Evolutionary conservation across 2,888 invertebrate species (phyloP).

Genomic region (Calliopum simillimum): DNA sequence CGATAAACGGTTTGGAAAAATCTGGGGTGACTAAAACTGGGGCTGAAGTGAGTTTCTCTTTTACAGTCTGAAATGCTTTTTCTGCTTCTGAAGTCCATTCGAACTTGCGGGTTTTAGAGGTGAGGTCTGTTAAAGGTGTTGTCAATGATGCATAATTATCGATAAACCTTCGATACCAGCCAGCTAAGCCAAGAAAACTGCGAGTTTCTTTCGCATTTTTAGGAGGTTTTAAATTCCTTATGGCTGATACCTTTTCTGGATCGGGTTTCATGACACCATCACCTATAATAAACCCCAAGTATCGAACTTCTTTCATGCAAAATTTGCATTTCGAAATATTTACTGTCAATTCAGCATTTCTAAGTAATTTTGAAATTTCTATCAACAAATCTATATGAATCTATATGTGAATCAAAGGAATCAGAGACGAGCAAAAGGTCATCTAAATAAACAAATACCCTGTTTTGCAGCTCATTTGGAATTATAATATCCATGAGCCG

Average conservation of each 20-base stretch:
- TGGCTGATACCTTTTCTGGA: slow-evolving; percentile 38
- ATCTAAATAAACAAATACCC: slow-evolving; percentile 40
- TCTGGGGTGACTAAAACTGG: slow-evolving; percentile 40
- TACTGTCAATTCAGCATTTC: slow-evolving; percentile 32
- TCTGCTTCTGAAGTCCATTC: slow-evolving; percentile 31
- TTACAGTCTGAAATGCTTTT: slow-evolving; percentile 32
- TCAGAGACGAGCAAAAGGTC: slow-evolving; percentile 37
- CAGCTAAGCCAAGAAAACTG: slow-evolving; percentile 40
- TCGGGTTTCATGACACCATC: slow-evolving; percentile 39
- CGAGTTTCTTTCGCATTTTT: slow-evolving; percentile 28
- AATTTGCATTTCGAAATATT: slow-evolving; percentile 37
- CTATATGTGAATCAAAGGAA: slow-evolving; percentile 23
- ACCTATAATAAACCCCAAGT: slow-evolving; percentile 40
- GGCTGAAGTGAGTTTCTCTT: slow-evolving; percentile 33
- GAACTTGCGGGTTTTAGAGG: slow-evolving; percentile 30
- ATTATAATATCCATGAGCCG: slow-evolving; percentile 37
- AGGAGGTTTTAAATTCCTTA: slow-evolving; percentile 26
- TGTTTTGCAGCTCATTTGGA: slow-evolving; percentile 21
- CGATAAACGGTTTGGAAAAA: slow-evolving; percentile 37
- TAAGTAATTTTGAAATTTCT: slow-evolving; percentile 16
- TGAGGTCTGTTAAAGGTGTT: slow-evolving; percentile 34
- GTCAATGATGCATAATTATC: slow-evolving; percentile 29
- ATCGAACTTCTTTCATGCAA: slow-evolving; percentile 35
- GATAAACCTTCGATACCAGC: no score
- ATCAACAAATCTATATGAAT: slow-evolving; percentile 10